Conservation (phyloP, 2,113 vertebrate species). For the Crotalus helleri region DNA sequence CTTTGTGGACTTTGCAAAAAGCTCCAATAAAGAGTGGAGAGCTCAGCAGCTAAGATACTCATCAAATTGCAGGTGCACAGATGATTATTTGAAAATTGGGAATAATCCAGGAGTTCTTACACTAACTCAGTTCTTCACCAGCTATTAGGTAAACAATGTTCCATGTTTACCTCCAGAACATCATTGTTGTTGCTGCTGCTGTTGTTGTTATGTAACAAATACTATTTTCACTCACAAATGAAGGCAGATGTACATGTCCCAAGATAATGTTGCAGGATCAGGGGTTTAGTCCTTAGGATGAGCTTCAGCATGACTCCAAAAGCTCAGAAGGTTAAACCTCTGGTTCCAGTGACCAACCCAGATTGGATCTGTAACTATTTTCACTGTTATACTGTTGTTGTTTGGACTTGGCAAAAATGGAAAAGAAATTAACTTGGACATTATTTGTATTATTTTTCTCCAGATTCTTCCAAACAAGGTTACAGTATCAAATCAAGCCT, state of each 20-base stretch:
- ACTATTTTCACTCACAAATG: not conserved
- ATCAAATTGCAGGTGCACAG: not conserved
- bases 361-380: not conserved
- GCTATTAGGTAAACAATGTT: not conserved
- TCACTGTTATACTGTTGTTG: not conserved
- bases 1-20: not conserved
- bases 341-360: too few species aligned
- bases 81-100: not conserved
- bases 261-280: not conserved
- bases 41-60: not conserved
- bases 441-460: not conserved
- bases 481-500: not conserved
- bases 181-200: not conserved
- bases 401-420: not conserved
- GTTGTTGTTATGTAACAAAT: not conserved
- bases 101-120: not conserved
- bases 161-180: not conserved
- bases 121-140: not conserved
- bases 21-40: not conserved
- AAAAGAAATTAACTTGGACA: not conserved
- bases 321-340: not conserved
- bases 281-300: not conserved
- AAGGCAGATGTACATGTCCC: not conserved
- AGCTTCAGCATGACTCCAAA: not conserved
- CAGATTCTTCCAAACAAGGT: not conserved